Evolutionary conservation across 2,888 invertebrate species (phyloP).

Genomic region (Cheilosia urbana): DNA sequence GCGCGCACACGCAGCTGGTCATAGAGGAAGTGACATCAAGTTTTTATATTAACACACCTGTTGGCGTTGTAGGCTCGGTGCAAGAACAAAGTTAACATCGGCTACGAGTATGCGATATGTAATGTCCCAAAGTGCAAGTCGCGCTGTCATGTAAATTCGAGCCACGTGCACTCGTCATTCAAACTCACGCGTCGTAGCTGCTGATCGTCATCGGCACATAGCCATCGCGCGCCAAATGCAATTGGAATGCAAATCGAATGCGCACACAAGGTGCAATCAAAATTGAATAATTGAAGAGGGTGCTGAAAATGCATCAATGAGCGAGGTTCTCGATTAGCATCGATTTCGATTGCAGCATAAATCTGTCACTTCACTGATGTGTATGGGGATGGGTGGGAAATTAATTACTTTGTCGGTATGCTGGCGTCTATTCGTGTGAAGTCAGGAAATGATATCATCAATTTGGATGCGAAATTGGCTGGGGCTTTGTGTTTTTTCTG

Average conservation of each 20-base stretch:
- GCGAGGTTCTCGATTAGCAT: constrained; percentile 59
- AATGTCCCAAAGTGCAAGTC: constrained; percentile 9
- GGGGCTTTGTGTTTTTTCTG: constrained; percentile 52
- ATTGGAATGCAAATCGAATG: constrained; percentile 63
- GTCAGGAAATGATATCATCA: constrained; percentile 74
- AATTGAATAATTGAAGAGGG: constrained; percentile 67
- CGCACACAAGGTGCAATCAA: constrained; percentile 62
- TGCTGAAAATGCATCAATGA: constrained; percentile 66
- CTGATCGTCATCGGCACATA: constrained; percentile 21
- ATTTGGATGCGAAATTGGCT: constrained; percentile 57
- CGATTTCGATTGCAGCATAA: constrained; percentile 58
- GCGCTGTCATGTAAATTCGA: constrained; percentile 44
- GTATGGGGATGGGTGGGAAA: constrained; percentile 57
- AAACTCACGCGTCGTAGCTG: constrained; percentile 24
- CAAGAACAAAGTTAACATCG: constrained; percentile 57
- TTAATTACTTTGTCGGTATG: constrained; percentile 59
- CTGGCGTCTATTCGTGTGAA: constrained; percentile 58
- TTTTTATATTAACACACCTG: constrained; percentile 49
- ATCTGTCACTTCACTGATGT: constrained; percentile 47
- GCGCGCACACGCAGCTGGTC: background rate
- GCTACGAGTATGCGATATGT: constrained; percentile 1
- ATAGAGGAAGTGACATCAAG: constrained; percentile 38
- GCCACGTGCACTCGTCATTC: constrained; percentile 47
- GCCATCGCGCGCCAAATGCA: constrained; percentile 43
- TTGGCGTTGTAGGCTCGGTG: constrained; percentile 34